These are phyloP conservation scores for Theonella swinhoei DNA, from an alignment of 37 sponge, comb jelly and placozoan genomes.

Conservation along the genomic window DNA sequence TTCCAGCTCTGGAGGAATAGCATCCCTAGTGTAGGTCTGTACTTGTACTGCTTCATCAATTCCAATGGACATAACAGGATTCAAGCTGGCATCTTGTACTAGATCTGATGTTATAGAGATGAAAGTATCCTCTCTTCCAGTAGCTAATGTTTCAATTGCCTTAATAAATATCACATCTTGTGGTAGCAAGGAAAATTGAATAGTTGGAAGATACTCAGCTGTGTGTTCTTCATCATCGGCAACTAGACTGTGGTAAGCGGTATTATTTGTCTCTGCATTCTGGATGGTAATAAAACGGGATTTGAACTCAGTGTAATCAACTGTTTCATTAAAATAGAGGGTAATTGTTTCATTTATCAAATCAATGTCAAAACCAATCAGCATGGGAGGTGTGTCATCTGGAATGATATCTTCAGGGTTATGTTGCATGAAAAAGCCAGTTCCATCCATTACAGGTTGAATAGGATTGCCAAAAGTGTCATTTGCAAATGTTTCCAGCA, in stretches of 20 bases:
- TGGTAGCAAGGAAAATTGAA: constrained; percentile 31
- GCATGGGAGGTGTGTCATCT: constrained; percentile 71
- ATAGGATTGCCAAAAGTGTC: constrained; percentile 85
- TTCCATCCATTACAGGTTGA: constrained; percentile 40
- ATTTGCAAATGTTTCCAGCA: constrained; percentile 66
- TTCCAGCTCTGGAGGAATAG: constrained; percentile 43
- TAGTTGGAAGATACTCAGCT: constrained; percentile 26
- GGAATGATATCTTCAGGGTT: constrained; percentile 26
- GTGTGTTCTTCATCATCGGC: constrained; percentile 32
- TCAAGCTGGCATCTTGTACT: constrained; percentile 66
- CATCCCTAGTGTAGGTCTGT: constrained; percentile 53
- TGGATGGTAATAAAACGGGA: constrained; percentile 64
- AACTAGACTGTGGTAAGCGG: constrained; percentile 40
- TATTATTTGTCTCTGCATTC: constrained; percentile 55
- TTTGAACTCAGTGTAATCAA: constrained; percentile 59
- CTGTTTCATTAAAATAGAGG: constrained; percentile 83
- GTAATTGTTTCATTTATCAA: constrained; percentile 67
- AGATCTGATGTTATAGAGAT: constrained; percentile 58
- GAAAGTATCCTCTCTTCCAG: constrained; percentile 67
- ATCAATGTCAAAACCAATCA: constrained; percentile 76
- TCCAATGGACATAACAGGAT: constrained; percentile 42
- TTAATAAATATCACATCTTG: constrained; percentile 70
- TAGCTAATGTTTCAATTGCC: constrained; percentile 72
- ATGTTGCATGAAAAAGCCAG: not conserved
- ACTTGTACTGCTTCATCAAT: constrained; percentile 60